A percentile compares a stretch with the other conserved stretches of the same genome.
Conservation (phyloP, 2,888 invertebrate species). For the Drosophila colorata region DNA sequence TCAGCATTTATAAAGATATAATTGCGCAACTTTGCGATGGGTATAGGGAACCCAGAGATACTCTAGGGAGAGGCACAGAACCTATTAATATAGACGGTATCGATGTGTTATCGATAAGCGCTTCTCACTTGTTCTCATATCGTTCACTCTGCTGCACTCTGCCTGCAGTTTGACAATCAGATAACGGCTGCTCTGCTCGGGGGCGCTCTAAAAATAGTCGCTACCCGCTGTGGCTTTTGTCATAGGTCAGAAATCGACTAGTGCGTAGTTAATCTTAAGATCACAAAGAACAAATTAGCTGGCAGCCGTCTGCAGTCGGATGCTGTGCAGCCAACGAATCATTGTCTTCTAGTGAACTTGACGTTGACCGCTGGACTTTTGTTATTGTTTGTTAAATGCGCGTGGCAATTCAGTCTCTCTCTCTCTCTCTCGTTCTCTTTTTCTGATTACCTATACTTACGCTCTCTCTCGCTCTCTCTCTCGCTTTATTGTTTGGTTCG, state of each 20-base stretch:
- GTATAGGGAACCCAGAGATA: too few relatives aligned
- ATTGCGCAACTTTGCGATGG: constrained; percentile 7
- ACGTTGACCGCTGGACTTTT: constrained; percentile 79
- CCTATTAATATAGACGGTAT: background rate
- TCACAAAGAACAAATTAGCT: constrained; percentile 28
- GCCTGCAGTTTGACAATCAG: constrained; percentile 35
- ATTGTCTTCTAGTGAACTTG: constrained; percentile 75
- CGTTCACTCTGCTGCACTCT: constrained; percentile 23
- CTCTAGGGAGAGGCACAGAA: too few relatives aligned
- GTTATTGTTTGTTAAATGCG: constrained; percentile 64
- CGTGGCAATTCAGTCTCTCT: constrained; percentile 47
- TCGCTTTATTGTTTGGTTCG: constrained; percentile 69
- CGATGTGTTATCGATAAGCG: constrained; percentile 44
- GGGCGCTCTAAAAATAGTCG: constrained; percentile 47
- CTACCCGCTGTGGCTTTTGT: constrained; percentile 37
- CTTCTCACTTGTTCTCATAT: constrained; percentile 61
- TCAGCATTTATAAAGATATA: constrained; percentile 8
- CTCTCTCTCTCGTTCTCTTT: constrained; percentile 21
- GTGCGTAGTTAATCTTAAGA: constrained; percentile 63
- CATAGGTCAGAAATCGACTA: constrained; percentile 54
- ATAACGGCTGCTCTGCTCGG: constrained; percentile 33
- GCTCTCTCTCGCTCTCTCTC: constrained; percentile 16
- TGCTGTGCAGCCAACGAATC: constrained; percentile 51
- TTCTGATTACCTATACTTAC: constrained; percentile 6
- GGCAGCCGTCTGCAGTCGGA: constrained; percentile 3